A percentile compares a stretch with the other conserved stretches of the same genome.
Evolutionary conservation across 2,113 vertebrate species (phyloP).

Genomic region (Etheostoma cragini): DNA sequence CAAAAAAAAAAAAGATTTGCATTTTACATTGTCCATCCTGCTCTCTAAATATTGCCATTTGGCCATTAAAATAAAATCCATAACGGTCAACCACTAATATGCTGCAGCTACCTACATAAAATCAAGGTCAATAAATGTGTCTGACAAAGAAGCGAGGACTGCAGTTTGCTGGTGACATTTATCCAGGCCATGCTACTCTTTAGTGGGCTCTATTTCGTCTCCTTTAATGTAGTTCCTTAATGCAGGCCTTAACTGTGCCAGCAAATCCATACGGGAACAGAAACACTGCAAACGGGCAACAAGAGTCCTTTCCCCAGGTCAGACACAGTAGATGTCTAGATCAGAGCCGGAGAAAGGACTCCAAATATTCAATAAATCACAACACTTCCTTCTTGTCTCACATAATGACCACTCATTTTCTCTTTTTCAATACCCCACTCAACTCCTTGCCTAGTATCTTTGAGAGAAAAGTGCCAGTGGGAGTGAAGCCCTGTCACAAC

Average conservation of each 20-base stretch:
- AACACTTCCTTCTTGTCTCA: conserved; percentile 34
- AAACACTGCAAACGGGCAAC: conserved; percentile 22
- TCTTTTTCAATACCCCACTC: conserved; percentile 29
- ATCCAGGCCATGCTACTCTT: conserved; percentile 66
- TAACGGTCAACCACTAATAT: not conserved
- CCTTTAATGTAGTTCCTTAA: conserved; percentile 71
- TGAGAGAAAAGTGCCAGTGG: conserved; percentile 31
- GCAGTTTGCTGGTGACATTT: conserved; percentile 26
- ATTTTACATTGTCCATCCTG: too few relatives aligned
- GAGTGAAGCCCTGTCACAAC: conserved; percentile 62
- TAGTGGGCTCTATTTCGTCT: conserved; percentile 37
- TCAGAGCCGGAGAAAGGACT: conserved; percentile 30
- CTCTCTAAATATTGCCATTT: too few relatives aligned
- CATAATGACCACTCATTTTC: conserved; percentile 48
- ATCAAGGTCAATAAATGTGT: conserved; percentile 18
- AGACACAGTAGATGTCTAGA: conserved; percentile 32
- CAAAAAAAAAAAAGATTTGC: too few relatives aligned
- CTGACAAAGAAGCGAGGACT: conserved; percentile 23
- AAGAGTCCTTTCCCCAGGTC: conserved; percentile 16
- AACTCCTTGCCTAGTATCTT: conserved; percentile 23
- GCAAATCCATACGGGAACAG: conserved; percentile 62
- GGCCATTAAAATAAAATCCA: too few relatives aligned
- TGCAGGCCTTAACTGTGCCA: conserved; percentile 59
- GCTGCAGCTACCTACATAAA: conserved; percentile 14
- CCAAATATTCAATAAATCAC: conserved; percentile 39